Base-by-base conservation (phyloP, 2,888 invertebrate genomes). In the Sesamia inferens region DNA sequence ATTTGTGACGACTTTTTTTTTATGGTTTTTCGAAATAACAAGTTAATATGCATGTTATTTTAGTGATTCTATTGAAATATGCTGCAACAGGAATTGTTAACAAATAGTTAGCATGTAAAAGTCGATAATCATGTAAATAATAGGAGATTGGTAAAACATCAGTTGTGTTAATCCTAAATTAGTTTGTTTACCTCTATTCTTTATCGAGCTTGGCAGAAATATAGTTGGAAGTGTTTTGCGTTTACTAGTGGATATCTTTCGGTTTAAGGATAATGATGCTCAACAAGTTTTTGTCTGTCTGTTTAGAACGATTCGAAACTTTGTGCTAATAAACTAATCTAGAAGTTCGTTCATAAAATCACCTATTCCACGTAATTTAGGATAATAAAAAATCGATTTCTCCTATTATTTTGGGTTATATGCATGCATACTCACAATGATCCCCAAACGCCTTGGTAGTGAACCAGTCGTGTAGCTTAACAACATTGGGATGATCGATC, bases 381-480 rank as follows among this genome's bases (percentile, higher is more conserved):
- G 22, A 16, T 16, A 44, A 16, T 8, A 19, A 24, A 8, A 63
- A 48, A 24, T 7, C 16, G 16, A 16, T 7, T 31, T 48, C 1
- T 31, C 10, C 5, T 48, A 19, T 19, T 65, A 51, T 14, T 51
- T 6, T n/a, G 14, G n/a, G 6, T n/a, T n/a, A 48, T 64, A 48
- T 19, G 8, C 22, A 42, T 51, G 47, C 55, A 81, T 82, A 97
- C 98, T 97, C 94, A 99, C 99, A 99, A 95, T 98, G 98, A 96
- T 99, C 99, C 88, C 99, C 99, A 95, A 99, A 99, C 64, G 98
- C 98, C 96, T 99, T 99, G 58, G 99, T 99, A 55, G 98, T 98
- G 95, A 99, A 99, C 86, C 98, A 98, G 93, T 99, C 99, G 90
- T 98, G 97, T 74, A 99, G 96, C 88, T 98, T 98, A 77, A 99